Conservation (phyloP, 2,888 invertebrate genomes). For the Boloria euphrosyne region DNA sequence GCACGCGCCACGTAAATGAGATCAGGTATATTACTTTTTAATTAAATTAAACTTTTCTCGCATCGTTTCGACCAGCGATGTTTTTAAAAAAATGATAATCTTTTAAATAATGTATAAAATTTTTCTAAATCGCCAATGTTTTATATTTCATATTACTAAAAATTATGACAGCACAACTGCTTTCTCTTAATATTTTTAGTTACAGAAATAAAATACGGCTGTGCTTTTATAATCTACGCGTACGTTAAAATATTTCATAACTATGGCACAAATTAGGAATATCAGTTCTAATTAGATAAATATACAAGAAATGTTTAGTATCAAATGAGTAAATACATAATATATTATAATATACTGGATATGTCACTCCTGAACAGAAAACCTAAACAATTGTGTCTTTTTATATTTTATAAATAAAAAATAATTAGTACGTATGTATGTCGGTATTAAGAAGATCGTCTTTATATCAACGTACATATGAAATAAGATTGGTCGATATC, state of each 20-base stretch:
- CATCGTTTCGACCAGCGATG: constrained; percentile 8
- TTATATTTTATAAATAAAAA: too few relatives aligned
- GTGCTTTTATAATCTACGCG: constrained; percentile 12
- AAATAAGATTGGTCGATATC: background rate
- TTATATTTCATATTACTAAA: background rate
- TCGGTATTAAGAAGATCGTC: too few relatives aligned
- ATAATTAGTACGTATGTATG: too few relatives aligned
- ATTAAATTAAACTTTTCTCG: background rate
- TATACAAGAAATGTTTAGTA: background rate
- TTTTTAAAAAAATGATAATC: background rate
- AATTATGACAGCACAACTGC: background rate
- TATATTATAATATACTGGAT: too few relatives aligned
- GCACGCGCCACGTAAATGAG: constrained; percentile 12
- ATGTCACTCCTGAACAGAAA: background rate
- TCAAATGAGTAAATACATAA: too few relatives aligned
- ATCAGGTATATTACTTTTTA: constrained; percentile 15
- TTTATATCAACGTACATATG: too few relatives aligned
- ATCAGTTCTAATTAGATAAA: constrained; percentile 19
- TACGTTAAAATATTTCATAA: constrained; percentile 25
- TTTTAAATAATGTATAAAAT: background rate
- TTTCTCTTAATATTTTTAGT: background rate
- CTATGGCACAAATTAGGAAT: constrained; percentile 44
- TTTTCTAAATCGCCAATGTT: background rate
- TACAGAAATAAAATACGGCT: background rate
- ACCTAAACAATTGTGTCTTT: too few relatives aligned